Base-by-base conservation (phyloP, 2,113 vertebrate species). In the Empidonax traillii region DNA sequence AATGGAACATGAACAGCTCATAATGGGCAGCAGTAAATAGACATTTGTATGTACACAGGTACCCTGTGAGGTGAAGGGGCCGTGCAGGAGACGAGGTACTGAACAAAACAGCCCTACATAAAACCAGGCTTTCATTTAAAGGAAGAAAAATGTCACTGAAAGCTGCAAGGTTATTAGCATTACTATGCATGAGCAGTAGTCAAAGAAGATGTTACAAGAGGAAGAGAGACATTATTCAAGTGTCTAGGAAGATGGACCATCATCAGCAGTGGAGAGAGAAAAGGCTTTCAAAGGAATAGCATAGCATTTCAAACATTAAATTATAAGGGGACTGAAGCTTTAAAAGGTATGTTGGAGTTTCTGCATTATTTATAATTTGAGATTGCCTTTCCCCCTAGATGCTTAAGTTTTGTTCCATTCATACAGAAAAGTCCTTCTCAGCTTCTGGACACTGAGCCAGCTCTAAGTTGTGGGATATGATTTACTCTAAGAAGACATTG, bases 361-460 rank as follows among this genome's bases (percentile, higher is more conserved):
- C 85, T 96, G 85, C 90, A 96, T 96, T 96, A 94, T 97, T 97
- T 96, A 94, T 95, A 89, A 95, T 94, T 94, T 89, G 73, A 97
- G 86, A 96, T 94, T 97, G 92, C 66, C 69, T 94, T 96, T 55
- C 21, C n/a, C 59, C 19, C 44, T 17, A 52, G 28, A 72, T 89
- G 66, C 56, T 82, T 56, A 66, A 49, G 58, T 89, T 95, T 92
- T 82, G 46, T 82, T 86, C 68, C 74, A 15, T 87, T 93, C 69
- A 61, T 76, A 53, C 53, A 65, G 73, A 85, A 81, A 86, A 81
- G 80, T 92, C 69, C 62, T 93, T 94, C 43, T 47, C 44, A 73
- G 9, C 56, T 94, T 92, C 49, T 75, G 41, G 90, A 86, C 58
- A 65, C 65, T 16, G 52, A 89, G 82, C 31, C 69, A 82, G 65